These are phyloP conservation scores for Steinernema scapterisci DNA, from an alignment of 2,888 invertebrate species.

Conservation along the genomic window DNA sequence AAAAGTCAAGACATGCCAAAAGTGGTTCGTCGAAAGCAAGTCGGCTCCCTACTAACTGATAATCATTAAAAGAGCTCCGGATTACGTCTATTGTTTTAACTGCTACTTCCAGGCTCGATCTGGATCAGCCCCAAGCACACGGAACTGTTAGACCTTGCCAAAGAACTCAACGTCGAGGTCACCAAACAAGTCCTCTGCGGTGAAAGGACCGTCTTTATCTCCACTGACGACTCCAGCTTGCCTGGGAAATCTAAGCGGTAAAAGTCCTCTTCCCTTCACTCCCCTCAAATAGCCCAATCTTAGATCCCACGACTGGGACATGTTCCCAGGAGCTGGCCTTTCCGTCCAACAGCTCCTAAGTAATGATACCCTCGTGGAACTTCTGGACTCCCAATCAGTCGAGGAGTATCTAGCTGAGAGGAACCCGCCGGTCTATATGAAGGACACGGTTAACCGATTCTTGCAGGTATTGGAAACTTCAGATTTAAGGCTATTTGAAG, in stretches of 20 bases:
- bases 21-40: too few relatives aligned
- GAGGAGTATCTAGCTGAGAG: conserved; percentile 17
- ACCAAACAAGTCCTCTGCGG: conserved; percentile 23
- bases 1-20: too few relatives aligned
- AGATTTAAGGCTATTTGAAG: background rate
- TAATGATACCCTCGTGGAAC: background rate
- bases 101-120: background rate
- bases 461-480: background rate
- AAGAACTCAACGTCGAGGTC: conserved; percentile 5
- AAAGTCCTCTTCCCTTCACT: background rate
- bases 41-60: too few relatives aligned
- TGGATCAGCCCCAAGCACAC: conserved; percentile 31
- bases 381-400: background rate
- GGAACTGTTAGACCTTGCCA: conserved; percentile 5
- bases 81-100: background rate
- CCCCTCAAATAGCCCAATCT: background rate
- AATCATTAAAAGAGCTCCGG: too few relatives aligned
- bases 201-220: conserved; percentile 20
- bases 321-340: conserved; percentile 6
- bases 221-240: background rate
- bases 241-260: background rate
- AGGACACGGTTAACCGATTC: conserved; percentile 15
- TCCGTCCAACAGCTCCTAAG: background rate
- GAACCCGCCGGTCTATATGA: conserved; percentile 7
- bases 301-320: conserved; percentile 15